Evolutionary conservation across 2,888 invertebrate species (phyloP), one percentile per base, ranked within the genome.

Genomic region (Acleris literana): DNA sequence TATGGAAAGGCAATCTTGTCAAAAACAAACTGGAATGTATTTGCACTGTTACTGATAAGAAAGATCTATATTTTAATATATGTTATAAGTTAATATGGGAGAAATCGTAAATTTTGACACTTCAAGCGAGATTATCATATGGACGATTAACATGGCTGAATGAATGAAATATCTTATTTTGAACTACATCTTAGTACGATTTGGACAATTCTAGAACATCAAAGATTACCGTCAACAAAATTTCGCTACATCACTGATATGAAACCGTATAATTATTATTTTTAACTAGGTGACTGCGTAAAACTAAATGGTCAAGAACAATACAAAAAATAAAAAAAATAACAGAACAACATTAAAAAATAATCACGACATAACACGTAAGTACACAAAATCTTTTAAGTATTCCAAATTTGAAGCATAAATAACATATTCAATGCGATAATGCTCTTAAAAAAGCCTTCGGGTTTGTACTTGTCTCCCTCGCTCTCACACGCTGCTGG

Each of bases 341-440:
- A 76, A 73, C 73, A 75, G 70, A 72, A 72, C 68, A 73, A 72
- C 71, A 68, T 70, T 69, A 69, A 69, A 68, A 71, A 73, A 70
- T 70, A 73, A 74, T 71, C 56, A 70, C 72, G 68, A 73, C 69
- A 74, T 72, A 76, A 75, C 72, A 74, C 68, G 70, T 72, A 73
- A 72, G 74, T 73, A 74, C 72, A 74, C 68, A 56, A 71, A 72
- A 59, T 71, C 67, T 51, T 63, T 65, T 65, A 65, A 65, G 65
- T 65, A 61, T 56, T 61, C 55, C 60, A 20, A 65, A 65, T 51
- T 44, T 65, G 54, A 59, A 59, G 48, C 54, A 60, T 22, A 54
- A 58, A 53, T 54, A 46, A 59, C 49, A 48, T 59, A 29, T 29
- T 7, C 29, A 29, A 29, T 29, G 29, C 29, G 29, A 29, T 29